Evolutionary conservation across 2,888 invertebrate genomes (phyloP), one percentile per base, ranked within the genome.

Genomic region (Cephus pygmeus): DNA sequence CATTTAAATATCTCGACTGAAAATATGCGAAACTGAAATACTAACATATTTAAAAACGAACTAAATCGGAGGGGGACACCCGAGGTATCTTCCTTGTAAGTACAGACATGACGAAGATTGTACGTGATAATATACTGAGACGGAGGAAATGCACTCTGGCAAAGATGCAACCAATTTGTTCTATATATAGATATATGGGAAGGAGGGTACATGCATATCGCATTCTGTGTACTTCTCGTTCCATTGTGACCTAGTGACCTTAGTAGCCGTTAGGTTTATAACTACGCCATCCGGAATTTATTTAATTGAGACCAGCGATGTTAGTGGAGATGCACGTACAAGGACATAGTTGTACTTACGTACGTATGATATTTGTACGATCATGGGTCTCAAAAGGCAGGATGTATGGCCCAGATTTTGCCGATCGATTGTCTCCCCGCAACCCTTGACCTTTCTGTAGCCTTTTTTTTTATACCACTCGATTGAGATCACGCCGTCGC

Each of bases 261-360:
- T 40, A 74, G 74, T n/a, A 33, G 74, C 35, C 74, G 34, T 30
- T 34, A 56, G 34, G 69, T 71, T 75, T 77, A 77, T 68, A 75
- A 81, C 40, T 74, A 31, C 33, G 73, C 77, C 76, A 69, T 73
- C 69, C 71, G 77, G 73, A 79, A 80, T 80, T 79, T 79, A 40
- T 76, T 76, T 79, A 74, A 76, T 75, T 69, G 75, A 73, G 69
- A 76, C 12, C 15, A 71, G 30, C 74, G 69, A 69, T 35, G 76
- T 76, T 77, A 79, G 69, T 73, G 9, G 33, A 71, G 71, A 71
- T 33, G 71, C 71, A 71, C 71, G 71, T 71, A 71, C 71, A 34
- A 71, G 71, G 71, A 71, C 71, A 69, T 23, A 9, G 56, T 23
- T 9, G 56, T 56, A 56, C 56, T 15, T 56, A 56, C 56, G 6